phyloP scores from a whole-genome alignment of 2,797 vertebrate genomes.

The Austrolebias charrua region DNA sequence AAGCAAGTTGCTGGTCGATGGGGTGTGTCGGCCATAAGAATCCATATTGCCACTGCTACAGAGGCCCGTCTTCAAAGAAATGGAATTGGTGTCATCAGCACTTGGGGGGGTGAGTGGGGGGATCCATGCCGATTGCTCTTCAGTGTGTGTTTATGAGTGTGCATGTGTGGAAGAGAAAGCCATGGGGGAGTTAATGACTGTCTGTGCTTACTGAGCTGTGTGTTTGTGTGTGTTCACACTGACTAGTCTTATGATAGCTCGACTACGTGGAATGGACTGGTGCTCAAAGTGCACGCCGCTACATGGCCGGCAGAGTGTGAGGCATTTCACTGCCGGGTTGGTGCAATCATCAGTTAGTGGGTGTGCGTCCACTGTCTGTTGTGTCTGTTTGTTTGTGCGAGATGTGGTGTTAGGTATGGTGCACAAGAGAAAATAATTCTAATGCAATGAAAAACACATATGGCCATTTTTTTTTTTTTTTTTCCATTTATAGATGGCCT shows the following conservation, averaged over 20 bases:
- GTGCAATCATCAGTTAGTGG: constrained; percentile 20
- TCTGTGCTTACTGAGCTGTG: constrained; percentile 63
- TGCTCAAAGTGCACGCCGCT: constrained; percentile 72
- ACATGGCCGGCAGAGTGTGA: constrained; percentile 47
- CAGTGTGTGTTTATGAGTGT: constrained; percentile 25
- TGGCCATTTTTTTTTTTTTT: too few species aligned
- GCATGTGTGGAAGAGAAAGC: constrained; percentile 24
- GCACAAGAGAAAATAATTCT: not conserved
- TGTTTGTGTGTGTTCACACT: constrained; percentile 43
- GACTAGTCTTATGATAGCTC: constrained; percentile 63
- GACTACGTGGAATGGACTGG: constrained; percentile 56
- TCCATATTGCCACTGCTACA: constrained; percentile 66
- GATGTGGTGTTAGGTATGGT: not conserved
- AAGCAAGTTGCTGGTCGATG: constrained; percentile 70
- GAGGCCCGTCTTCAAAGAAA: constrained; percentile 65
- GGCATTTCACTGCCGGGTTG: constrained; percentile 43
- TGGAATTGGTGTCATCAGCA: constrained; percentile 74
- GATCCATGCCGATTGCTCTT: constrained; percentile 60
- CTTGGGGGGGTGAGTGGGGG: constrained; percentile 62
- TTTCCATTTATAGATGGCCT: too few species aligned
- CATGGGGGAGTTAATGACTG: constrained; percentile 55
- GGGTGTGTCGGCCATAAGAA: constrained; percentile 73
- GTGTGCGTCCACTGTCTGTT: constrained; percentile 10
- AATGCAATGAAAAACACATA: constrained; percentile 1
- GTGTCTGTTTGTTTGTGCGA: not conserved